A percentile compares a stretch with the other conserved stretches of the same genome.
Evolutionary conservation across 2,888 invertebrate species (phyloP).

Genomic region (Gari tellinella): DNA sequence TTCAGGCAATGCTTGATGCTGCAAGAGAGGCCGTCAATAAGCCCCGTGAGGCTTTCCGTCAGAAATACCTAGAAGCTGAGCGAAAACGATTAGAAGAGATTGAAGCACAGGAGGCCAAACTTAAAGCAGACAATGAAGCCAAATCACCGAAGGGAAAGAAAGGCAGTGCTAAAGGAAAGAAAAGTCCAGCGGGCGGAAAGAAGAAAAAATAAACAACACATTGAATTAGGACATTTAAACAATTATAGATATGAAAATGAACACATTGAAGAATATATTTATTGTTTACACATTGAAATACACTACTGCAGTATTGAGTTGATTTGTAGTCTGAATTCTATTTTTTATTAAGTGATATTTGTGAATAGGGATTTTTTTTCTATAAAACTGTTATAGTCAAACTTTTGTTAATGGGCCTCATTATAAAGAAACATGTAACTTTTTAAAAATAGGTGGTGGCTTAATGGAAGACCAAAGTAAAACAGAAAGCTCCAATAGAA

Average conservation of each 20-base stretch:
- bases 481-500: too few relatives aligned
- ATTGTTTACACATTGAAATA: not conserved
- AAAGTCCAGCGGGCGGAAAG: constrained; percentile 78
- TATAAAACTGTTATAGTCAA: too few relatives aligned
- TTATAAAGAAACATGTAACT: too few relatives aligned
- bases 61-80: constrained; percentile 82
- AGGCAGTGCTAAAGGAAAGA: constrained; percentile 78
- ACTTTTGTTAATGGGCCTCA: too few relatives aligned
- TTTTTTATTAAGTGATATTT: too few relatives aligned
- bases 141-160: constrained; percentile 80
- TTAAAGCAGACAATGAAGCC: constrained; percentile 79
- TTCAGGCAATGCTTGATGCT: constrained; percentile 79
- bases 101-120: constrained; percentile 80
- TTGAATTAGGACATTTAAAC: not conserved
- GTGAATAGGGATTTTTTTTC: too few relatives aligned
- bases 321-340: not conserved
- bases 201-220: constrained; percentile 82
- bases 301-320: not conserved
- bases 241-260: not conserved
- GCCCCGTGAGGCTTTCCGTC: constrained; percentile 82
- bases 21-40: constrained; percentile 78
- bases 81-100: constrained; percentile 79
- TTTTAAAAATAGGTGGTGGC: too few relatives aligned
- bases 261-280: not conserved
- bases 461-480: too few relatives aligned